phyloP scores from a whole-genome alignment of 2,888 invertebrate species.

The Monopis laevigella region DNA sequence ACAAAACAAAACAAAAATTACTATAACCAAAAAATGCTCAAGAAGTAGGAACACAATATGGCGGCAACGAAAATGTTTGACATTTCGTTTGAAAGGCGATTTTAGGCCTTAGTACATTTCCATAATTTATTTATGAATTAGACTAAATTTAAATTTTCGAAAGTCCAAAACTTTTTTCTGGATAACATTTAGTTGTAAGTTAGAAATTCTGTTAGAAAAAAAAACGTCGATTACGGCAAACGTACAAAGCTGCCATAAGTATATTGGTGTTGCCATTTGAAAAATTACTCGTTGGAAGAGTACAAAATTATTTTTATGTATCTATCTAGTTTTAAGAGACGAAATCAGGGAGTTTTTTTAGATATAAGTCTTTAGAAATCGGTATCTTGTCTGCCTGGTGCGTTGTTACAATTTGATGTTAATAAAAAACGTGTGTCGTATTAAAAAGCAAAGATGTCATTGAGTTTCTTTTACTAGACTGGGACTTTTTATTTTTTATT shows the following conservation, averaged over 20 bases:
- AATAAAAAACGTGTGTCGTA: constrained; percentile 9
- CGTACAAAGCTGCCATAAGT: constrained; percentile 58
- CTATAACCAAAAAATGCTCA: too few species aligned
- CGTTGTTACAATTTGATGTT: constrained; percentile 12
- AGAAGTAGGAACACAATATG: too few species aligned
- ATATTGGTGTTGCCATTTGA: constrained; percentile 52
- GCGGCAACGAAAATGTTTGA: too few species aligned
- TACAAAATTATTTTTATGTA: constrained; percentile 68
- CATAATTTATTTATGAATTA: too few species aligned
- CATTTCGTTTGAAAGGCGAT: too few species aligned
- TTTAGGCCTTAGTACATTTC: too few species aligned
- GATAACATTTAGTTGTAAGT: too few species aligned
- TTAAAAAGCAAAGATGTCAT: background rate
- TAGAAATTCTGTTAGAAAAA: background rate
- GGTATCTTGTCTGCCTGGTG: constrained; percentile 57
- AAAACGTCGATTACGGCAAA: constrained; percentile 10
- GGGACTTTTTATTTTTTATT: too few species aligned
- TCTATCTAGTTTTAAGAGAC: constrained; percentile 45
- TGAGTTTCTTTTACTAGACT: too few species aligned
- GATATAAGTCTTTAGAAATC: constrained; percentile 28
- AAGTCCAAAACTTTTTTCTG: too few species aligned
- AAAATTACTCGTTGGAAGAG: constrained; percentile 54
- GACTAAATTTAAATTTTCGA: too few species aligned
- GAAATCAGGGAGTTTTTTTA: constrained; percentile 62
- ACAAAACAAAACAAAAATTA: too few species aligned